A percentile compares a stretch with the other conserved stretches of the same genome.
Evolutionary conservation across 2,888 invertebrate species (phyloP).

Genomic region (Seira ritae): DNA sequence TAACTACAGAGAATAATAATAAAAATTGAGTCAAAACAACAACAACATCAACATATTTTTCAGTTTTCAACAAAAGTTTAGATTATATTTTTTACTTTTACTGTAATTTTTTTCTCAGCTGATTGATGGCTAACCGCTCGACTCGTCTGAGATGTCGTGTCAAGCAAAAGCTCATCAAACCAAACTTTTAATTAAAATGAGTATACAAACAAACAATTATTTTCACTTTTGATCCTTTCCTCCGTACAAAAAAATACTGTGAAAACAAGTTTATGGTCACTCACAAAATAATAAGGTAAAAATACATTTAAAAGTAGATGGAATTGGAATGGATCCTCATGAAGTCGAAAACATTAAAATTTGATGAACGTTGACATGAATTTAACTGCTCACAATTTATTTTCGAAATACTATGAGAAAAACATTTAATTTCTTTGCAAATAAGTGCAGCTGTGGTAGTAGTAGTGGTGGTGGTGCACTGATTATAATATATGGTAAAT

Average conservation of each 20-base stretch:
- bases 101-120: slow-evolving; percentile 10
- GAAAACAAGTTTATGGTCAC: slow-evolving; percentile 26
- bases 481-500: slow-evolving; percentile 13
- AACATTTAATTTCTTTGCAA: background rate
- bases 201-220: too few relatives aligned
- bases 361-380: background rate
- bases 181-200: background rate
- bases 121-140: background rate
- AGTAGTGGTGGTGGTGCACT: too few relatives aligned
- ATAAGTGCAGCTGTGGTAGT: background rate
- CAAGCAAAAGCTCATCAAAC: background rate
- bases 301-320: too few relatives aligned
- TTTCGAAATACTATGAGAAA: background rate
- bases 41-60: slow-evolving; percentile 2
- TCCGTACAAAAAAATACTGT: background rate
- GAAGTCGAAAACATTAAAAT: background rate
- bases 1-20: too few relatives aligned
- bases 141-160: background rate
- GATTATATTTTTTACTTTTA: background rate
- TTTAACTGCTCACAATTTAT: background rate
- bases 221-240: too few relatives aligned
- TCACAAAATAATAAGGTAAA: slow-evolving; percentile 25
- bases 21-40: too few relatives aligned
- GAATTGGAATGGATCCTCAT: too few relatives aligned
- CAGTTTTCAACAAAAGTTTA: background rate